Conservation (phyloP, 2,888 invertebrate species). For the Ormyrus rosae region DNA sequence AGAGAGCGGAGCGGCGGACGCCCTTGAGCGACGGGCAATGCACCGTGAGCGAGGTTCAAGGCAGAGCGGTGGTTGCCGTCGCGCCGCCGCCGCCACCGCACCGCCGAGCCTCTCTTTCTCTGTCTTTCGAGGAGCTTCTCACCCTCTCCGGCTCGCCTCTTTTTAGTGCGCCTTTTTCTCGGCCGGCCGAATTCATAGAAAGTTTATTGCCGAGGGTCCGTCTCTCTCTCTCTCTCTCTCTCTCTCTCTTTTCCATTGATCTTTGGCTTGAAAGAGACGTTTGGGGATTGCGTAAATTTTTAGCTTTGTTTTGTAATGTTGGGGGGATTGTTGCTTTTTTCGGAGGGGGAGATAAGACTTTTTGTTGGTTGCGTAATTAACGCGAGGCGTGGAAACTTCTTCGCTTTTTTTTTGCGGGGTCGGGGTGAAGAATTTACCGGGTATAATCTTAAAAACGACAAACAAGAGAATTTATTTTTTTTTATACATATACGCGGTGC, state of each 20-base stretch:
- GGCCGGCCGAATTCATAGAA: constrained; percentile 47
- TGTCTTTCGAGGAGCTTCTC: constrained; percentile 28
- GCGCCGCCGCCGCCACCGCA: constrained; percentile 50
- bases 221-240: too few species aligned
- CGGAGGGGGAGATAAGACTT: too few species aligned
- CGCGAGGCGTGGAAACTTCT: too few species aligned
- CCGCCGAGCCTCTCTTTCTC: constrained; percentile 23
- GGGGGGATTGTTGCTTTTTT: too few species aligned
- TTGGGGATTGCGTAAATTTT: too few species aligned
- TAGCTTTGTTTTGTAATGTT: too few species aligned
- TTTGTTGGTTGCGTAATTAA: too few species aligned
- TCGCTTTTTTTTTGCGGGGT: too few species aligned
- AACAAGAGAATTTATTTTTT: too few species aligned
- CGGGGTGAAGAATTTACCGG: too few species aligned
- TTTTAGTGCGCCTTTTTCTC: constrained; percentile 11
- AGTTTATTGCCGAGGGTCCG: background rate
- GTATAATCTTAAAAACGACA: too few species aligned
- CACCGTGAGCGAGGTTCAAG: constrained; percentile 75
- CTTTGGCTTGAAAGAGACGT: background rate
- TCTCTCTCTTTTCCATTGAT: constrained; percentile 11
- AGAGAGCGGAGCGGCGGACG: constrained; percentile 68
- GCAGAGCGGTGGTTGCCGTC: constrained; percentile 73
- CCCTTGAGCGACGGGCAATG: constrained; percentile 76
- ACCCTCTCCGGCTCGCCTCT: background rate
- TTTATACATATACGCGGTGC: too few species aligned